Evolutionary conservation across 2,888 invertebrate species (phyloP).

Genomic region (Trachelus iudaicus): DNA sequence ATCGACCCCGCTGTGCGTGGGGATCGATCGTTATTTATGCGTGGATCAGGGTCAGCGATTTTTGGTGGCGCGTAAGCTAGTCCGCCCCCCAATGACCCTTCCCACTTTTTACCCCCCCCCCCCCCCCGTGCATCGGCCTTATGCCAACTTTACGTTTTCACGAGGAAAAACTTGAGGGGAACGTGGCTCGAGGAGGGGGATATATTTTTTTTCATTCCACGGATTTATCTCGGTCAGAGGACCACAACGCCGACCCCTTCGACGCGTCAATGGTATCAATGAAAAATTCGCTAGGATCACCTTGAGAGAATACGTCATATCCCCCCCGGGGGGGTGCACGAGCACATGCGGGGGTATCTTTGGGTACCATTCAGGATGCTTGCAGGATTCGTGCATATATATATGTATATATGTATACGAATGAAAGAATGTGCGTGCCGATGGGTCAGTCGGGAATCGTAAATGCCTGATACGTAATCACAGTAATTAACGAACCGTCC

Average conservation of each 20-base stretch:
- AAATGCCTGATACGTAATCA: not conserved
- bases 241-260: not conserved
- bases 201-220: not conserved
- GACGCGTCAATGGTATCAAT: not conserved
- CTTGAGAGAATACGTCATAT: not conserved
- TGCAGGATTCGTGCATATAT: not conserved
- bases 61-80: not conserved
- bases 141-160: too few relatives aligned
- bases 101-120: not conserved
- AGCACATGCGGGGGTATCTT: not conserved
- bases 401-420: not conserved
- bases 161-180: too few relatives aligned
- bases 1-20: not conserved
- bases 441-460: not conserved
- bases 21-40: not conserved
- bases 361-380: not conserved
- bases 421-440: not conserved
- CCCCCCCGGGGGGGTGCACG: not conserved
- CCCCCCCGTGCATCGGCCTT: too few relatives aligned
- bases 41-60: not conserved
- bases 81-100: not conserved
- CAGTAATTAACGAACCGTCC: not conserved
- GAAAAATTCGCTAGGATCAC: not conserved
- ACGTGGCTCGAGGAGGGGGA: too few relatives aligned
- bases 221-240: not conserved